Evolutionary conservation across 2,888 invertebrate genomes (phyloP).

Genomic region (Halictus ligatus): DNA sequence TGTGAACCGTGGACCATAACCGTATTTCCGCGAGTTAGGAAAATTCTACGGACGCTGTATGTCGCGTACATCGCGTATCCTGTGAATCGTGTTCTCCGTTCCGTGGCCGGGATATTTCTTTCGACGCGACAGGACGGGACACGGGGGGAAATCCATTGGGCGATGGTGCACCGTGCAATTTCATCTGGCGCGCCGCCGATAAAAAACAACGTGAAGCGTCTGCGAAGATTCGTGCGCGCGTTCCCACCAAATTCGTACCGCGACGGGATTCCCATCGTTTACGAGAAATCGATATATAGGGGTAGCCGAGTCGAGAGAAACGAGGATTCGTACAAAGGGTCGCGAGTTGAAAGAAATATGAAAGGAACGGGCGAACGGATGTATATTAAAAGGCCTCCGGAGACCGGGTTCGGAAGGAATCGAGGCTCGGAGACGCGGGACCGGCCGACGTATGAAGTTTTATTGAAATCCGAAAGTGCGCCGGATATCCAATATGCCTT

Average conservation of each 20-base stretch:
- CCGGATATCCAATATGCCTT: conserved; percentile 2
- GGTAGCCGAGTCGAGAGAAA: neutral
- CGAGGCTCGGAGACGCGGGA: neutral
- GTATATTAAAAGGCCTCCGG: neutral
- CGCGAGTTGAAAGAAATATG: neutral
- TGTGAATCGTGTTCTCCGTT: neutral
- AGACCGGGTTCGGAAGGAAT: neutral
- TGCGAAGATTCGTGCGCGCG: neutral
- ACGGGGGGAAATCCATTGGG: neutral
- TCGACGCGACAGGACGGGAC: neutral
- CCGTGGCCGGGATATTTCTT: neutral
- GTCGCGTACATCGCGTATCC: neutral
- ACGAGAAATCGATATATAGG: neutral
- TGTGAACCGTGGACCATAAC: neutral
- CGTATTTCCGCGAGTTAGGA: conserved; percentile 6
- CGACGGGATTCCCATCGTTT: neutral
- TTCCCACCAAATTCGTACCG: neutral
- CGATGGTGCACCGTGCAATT: conserved; percentile 3
- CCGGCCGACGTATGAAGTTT: neutral
- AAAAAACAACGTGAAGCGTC: neutral
- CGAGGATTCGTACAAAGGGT: neutral
- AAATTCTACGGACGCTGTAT: conserved; percentile 9
- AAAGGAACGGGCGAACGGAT: neutral
- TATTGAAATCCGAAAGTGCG: conserved; percentile 1
- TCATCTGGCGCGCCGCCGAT: neutral